Evolutionary conservation across 2,888 invertebrate genomes (phyloP).

Genomic region (Biston betularia): DNA sequence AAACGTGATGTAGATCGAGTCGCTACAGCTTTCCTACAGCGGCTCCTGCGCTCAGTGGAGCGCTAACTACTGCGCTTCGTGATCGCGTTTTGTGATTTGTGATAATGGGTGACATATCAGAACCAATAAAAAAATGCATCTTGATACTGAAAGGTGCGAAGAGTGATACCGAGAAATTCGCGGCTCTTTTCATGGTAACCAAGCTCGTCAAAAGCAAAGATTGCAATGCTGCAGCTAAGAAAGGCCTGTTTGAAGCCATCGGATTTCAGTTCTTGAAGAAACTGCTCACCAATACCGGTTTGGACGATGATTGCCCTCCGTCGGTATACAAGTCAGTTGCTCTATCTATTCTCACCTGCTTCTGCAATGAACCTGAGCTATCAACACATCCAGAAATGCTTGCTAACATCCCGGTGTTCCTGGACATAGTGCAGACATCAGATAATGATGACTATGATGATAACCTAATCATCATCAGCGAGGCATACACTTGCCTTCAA

Average conservation of each 20-base stretch:
- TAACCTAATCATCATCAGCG: constrained; percentile 94
- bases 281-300: constrained; percentile 90
- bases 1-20: constrained; percentile 83
- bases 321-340: constrained; percentile 97
- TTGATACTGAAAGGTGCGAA: constrained; percentile 92
- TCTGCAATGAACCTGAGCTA: constrained; percentile 93
- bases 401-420: constrained; percentile 92
- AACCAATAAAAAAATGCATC: constrained; percentile 94
- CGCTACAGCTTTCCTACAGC: constrained; percentile 72
- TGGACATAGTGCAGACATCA: constrained; percentile 93
- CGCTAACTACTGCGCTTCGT: constrained; percentile 78
- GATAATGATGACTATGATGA: constrained; percentile 95
- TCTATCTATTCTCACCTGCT: constrained; percentile 93
- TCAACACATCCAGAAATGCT: constrained; percentile 94
- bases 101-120: constrained; percentile 88
- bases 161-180: constrained; percentile 96
- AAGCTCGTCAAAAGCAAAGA: constrained; percentile 95
- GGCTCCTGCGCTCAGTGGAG: constrained; percentile 77
- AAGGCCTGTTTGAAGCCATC: constrained; percentile 94
- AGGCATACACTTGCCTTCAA: constrained; percentile 94
- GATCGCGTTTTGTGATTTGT: constrained; percentile 72
- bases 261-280: constrained; percentile 95
- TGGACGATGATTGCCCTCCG: constrained; percentile 95
- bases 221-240: constrained; percentile 91
- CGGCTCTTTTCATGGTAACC: constrained; percentile 96